Base-by-base conservation (phyloP, 2,888 invertebrate genomes). In the Sarcophaga variegata region DNA sequence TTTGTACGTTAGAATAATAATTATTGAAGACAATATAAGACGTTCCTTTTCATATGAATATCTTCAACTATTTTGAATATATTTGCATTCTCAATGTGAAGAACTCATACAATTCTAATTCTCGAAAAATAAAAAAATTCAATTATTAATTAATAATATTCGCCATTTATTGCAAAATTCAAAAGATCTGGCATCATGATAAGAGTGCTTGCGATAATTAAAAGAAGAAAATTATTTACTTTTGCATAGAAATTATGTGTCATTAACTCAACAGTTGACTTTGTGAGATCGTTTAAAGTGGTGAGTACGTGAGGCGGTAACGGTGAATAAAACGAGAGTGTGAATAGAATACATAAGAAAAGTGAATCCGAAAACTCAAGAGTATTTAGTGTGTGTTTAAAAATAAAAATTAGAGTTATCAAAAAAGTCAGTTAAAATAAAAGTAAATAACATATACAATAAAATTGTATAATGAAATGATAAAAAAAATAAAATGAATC, bases 191-290 rank as follows among this genome's bases (percentile, higher is more conserved):
- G 80, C 72, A 67, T 37, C 81, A 8, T 14, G 2, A 59, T 63
- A 76, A 59, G 69, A 82, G 70, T 62, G 45, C 14, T 6, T n/a
- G 60, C 72, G 37, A 47, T 82, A 59, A 76, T 25, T 72, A 47
- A 63, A 60, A 45, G n/a, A 77, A 47, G 60, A 62, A 20, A 22
- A 22, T 17, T 67, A 62, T 37, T 60, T 62, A 62, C 72, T 81
- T 67, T 22, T 49, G 17, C 59, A 69, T 49, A 60, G 12, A 62
- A 72, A 76, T 64, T 83, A 88, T 54, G 88, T 88, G 67, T 59
- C 17, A 54, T 54, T 75, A 83, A 75, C 49, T 47, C 49, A 79
- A 76, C 88, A 78, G 71, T 74, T 27, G 70, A 25, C 70, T 64
- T 81, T 27, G 67, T 59, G 63, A 17, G 88, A 81, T 78, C 81